A percentile compares a stretch with the other conserved stretches of the same genome.
phyloP scores from a whole-genome alignment of 1,140 invertebrate genomes.

The Solen grandis region DNA sequence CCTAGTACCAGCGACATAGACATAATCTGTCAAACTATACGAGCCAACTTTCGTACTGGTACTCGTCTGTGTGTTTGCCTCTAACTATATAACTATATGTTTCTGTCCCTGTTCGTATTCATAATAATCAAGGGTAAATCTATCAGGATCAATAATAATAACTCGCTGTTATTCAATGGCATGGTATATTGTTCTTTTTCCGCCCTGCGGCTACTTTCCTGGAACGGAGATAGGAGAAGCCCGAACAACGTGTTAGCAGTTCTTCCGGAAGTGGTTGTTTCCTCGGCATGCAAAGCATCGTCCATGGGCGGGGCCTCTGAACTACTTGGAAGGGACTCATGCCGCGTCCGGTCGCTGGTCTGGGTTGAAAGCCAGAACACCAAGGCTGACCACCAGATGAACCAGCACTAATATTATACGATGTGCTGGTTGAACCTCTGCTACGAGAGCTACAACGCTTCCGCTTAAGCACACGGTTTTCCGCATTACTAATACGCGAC shows the following conservation, averaged over 20 bases:
- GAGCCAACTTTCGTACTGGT: no score
- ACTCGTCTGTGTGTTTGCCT: background rate
- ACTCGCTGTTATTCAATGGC: background rate
- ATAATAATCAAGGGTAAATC: slow-evolving; percentile 24
- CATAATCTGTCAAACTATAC: no score
- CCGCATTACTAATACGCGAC: background rate
- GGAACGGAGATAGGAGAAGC: background rate
- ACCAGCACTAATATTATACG: background rate
- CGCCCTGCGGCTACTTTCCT: background rate
- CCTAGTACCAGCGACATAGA: background rate
- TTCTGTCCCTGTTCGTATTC: slow-evolving; percentile 33
- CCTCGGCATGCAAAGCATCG: background rate
- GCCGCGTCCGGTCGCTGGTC: background rate
- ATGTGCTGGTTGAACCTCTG: background rate
- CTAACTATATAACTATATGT: slow-evolving; percentile 32
- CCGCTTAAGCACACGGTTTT: background rate
- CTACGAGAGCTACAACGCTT: background rate
- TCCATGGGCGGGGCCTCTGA: background rate
- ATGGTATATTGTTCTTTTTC: background rate
- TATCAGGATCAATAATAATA: slow-evolving; percentile 21
- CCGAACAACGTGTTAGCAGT: background rate
- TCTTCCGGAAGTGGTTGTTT: background rate
- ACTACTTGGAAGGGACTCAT: background rate
- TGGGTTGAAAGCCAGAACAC: background rate
- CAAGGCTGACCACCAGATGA: background rate